A percentile compares a stretch with the other conserved stretches of the same genome.
Evolutionary conservation across 2,113 vertebrate genomes (phyloP).

Genomic region (Geothlypis trichas): DNA sequence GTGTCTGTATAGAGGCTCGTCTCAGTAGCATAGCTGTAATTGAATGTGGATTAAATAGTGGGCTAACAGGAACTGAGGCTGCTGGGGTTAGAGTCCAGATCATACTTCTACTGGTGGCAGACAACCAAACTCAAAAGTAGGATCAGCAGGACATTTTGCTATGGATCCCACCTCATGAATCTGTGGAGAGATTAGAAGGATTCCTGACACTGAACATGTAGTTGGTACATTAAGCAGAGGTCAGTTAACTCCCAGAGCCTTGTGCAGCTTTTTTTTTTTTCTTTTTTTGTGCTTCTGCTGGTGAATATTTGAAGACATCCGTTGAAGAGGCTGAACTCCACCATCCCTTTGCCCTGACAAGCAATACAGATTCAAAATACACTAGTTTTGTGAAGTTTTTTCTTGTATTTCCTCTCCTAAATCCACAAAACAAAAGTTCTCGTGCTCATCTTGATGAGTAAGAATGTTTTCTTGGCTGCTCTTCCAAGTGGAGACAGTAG

Average conservation of each 20-base stretch:
- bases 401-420: background rate
- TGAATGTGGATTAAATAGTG: background rate
- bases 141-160: background rate
- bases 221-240: background rate
- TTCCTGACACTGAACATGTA: background rate
- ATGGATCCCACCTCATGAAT: fast-evolving
- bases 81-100: background rate
- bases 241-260: background rate
- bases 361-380: background rate
- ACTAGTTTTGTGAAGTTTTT: background rate
- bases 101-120: background rate
- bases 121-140: background rate
- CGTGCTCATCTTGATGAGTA: background rate
- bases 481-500: background rate
- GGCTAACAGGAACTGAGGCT: background rate
- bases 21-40: background rate
- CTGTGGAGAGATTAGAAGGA: background rate
- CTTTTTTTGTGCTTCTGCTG: background rate
- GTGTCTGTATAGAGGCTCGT: background rate
- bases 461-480: constrained; percentile 16
- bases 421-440: background rate
- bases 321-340: background rate
- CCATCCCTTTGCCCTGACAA: background rate
- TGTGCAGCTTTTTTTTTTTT: background rate
- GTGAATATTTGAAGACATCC: background rate